Conservation (phyloP, 2,888 invertebrate species). For the Melitaea athalia region DNA sequence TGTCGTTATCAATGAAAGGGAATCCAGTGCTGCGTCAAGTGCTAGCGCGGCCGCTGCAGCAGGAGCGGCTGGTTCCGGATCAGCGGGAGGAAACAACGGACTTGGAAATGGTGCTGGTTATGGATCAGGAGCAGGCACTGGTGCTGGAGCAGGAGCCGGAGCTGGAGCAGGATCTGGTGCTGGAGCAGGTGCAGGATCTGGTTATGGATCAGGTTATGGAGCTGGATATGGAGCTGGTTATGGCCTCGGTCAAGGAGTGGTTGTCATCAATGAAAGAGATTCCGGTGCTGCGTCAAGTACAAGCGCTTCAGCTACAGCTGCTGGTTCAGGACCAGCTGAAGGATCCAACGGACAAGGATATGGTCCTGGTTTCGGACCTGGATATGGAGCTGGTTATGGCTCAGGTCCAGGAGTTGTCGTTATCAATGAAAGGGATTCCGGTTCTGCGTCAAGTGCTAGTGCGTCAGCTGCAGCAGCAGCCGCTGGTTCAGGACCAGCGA, state of each 20-base stretch:
- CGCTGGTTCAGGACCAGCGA: too few relatives aligned
- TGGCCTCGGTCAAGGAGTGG: not conserved
- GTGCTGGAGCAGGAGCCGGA: not conserved
- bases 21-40: not conserved
- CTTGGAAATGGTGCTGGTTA: not conserved
- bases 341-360: not conserved
- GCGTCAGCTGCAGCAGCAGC: constrained; percentile 17
- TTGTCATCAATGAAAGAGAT: constrained; percentile 35
- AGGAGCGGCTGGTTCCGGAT: constrained; percentile 4
- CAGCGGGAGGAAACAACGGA: not conserved
- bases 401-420: too few relatives aligned
- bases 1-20: constrained; percentile 35
- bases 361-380: too few relatives aligned
- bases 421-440: constrained; percentile 16
- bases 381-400: not conserved
- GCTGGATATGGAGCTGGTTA: too few relatives aligned
- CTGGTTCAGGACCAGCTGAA: not conserved
- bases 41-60: not conserved
- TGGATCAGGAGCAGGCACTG: constrained; percentile 6
- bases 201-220: not conserved
- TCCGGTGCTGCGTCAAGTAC: not conserved
- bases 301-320: not conserved
- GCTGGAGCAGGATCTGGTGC: constrained; percentile 15
- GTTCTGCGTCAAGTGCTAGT: constrained; percentile 18
- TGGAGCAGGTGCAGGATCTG: not conserved